phyloP scores from a whole-genome alignment of 2,797 vertebrate species.

The Amphiprion clarkii region DNA sequence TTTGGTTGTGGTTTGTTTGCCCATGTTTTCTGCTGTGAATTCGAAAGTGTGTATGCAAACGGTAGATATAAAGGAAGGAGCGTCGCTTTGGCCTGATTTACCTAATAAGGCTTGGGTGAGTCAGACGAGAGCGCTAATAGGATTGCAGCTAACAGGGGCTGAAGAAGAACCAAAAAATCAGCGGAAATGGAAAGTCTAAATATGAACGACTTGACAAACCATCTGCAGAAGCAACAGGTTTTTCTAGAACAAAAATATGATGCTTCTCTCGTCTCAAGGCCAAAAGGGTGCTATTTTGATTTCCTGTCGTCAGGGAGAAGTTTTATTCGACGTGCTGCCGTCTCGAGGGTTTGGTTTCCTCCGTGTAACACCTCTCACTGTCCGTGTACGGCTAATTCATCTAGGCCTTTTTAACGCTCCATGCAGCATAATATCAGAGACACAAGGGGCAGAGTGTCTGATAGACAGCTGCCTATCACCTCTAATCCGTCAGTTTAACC shows the following conservation, averaged over 20 bases:
- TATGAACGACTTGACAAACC: constrained; percentile 28
- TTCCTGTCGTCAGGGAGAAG: no score
- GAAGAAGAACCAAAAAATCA: constrained; percentile 33
- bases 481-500: constrained; percentile 9
- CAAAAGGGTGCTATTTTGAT: neutral
- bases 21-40: constrained; percentile 15
- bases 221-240: neutral
- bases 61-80: constrained; percentile 38
- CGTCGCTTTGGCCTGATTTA: constrained; percentile 65
- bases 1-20: neutral
- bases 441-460: constrained; percentile 5
- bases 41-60: constrained; percentile 37
- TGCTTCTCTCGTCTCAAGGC: neutral
- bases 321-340: neutral
- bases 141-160: constrained; percentile 58
- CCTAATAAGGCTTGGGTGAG: constrained; percentile 64
- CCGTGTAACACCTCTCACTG: constrained; percentile 13
- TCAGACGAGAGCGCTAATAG: constrained; percentile 63
- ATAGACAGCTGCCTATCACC: constrained; percentile 9
- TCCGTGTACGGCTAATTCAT: constrained; percentile 38
- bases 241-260: neutral
- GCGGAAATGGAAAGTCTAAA: constrained; percentile 56
- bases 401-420: neutral
- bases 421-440: constrained; percentile 22
- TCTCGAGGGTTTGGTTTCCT: constrained; percentile 17